Evolutionary conservation across 2,888 invertebrate species (phyloP), one percentile per base, ranked within the genome.

Genomic region (Spicauda simplicius): DNA sequence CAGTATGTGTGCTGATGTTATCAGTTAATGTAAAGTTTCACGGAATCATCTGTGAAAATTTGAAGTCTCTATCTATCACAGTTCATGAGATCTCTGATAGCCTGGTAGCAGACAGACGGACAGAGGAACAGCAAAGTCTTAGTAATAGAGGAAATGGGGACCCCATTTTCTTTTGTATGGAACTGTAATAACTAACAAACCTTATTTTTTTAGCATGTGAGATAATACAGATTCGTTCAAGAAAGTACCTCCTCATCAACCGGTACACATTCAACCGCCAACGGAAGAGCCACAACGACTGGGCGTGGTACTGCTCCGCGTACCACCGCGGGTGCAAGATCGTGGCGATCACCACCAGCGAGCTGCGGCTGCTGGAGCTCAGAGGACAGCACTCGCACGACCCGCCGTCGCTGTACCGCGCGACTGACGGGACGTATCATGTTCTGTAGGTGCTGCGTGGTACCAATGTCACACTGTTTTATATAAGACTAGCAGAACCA

Each of bases 261-360:
- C 70, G 72, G 2, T 76, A 75, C 56, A 73, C 76, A 12, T 84
- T 77, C 74, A 82, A 82, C 69, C 73, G 78, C 18, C 74, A 76
- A 33, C 68, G 73, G 8, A 63, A 56, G n/a, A 64, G 70, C 0
- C 71, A 61, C 52, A 45, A 68, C 45, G 33, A 50, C 25, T 48
- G 68, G 73, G 1, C 63, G 70, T 80, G 79, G 80, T 77, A 78
- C 69, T 82, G 81, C 60, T 69, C 77, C 1, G 72, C 71, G 64
- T 81, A 78, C 71, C 80, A 80, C 62, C 71, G 73, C 1, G 79
- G 80, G 5, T 82, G 82, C 62, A 75, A 64, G 64, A 75, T 71
- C 0, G 54, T 57, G 14, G 69, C 76, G 0, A 55, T 71, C 14
- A 75, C 78, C 6, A 74, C 69, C 5, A 37, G 66, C 5, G 67